A percentile compares a stretch with the other conserved stretches of the same genome.
These are phyloP conservation scores for Erpobdella octoculata DNA, from an alignment of 2,888 invertebrate species.

Conservation along the genomic window DNA sequence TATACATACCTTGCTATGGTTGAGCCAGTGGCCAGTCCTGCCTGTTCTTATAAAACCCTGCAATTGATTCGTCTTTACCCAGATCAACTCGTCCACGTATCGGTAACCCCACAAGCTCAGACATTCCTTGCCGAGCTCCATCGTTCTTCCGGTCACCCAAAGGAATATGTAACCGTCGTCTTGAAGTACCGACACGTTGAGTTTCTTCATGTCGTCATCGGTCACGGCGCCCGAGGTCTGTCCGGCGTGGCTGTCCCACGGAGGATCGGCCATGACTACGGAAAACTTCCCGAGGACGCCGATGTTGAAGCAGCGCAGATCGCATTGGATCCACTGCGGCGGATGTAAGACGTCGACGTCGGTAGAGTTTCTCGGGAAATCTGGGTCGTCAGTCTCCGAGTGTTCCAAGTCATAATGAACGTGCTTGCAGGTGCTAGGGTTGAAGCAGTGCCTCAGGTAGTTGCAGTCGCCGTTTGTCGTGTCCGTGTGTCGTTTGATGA, in stretches of 20 bases:
- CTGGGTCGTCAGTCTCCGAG: slow-evolving; percentile 31
- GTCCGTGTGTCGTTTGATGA: slow-evolving; percentile 87
- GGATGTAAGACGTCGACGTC: slow-evolving; percentile 37
- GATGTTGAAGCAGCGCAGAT: slow-evolving; percentile 82
- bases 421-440: slow-evolving; percentile 97
- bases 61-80: slow-evolving; percentile 97
- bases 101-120: slow-evolving; percentile 60
- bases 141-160: slow-evolving; percentile 56
- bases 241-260: slow-evolving; percentile 99
- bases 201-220: slow-evolving; percentile 91
- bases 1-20: slow-evolving; percentile 98
- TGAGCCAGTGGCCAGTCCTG: slow-evolving; percentile 93
- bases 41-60: slow-evolving; percentile 93
- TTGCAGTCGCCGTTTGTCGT: slow-evolving; percentile 87
- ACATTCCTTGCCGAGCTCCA: slow-evolving; percentile 92
- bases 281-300: slow-evolving; percentile 88
- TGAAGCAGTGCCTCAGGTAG: slow-evolving; percentile 94
- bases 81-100: slow-evolving; percentile 89
- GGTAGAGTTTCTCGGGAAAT: slow-evolving; percentile 34
- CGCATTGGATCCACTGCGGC: slow-evolving; percentile 86
- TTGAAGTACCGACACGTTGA: slow-evolving; percentile 85
- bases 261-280: slow-evolving; percentile 96
- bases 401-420: slow-evolving; percentile 83
- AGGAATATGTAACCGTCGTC: slow-evolving; percentile 91
- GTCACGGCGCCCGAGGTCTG: slow-evolving; percentile 96